Evolutionary conservation across 2,113 vertebrate species (phyloP).

Genomic region (Bos javanicus): DNA sequence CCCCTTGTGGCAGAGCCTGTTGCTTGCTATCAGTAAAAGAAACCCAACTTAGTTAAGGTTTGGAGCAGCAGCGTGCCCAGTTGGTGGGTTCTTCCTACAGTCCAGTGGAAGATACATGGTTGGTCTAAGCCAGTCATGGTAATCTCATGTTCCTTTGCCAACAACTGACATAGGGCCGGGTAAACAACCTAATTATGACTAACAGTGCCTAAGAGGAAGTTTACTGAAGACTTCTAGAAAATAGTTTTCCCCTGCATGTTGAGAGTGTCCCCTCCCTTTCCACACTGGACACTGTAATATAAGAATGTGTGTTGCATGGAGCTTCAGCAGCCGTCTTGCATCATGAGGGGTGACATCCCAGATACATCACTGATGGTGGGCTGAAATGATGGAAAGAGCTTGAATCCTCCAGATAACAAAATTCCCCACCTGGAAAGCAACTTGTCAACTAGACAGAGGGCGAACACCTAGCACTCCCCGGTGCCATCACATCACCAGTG

Average conservation of each 20-base stretch:
- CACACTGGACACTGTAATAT: rapidly evolving
- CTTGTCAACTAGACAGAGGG: neutral
- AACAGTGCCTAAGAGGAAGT: neutral
- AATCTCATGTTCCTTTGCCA: neutral
- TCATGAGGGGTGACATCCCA: neutral
- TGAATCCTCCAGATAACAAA: neutral
- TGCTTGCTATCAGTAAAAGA: neutral
- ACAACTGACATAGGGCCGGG: rapidly evolving
- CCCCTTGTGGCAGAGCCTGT: neutral
- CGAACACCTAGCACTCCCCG: rapidly evolving
- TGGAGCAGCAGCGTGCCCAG: neutral
- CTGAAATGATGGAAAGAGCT: neutral
- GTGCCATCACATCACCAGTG: too few species aligned
- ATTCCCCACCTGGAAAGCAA: too few species aligned
- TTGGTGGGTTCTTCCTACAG: neutral
- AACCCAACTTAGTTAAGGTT: neutral
- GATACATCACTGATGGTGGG: neutral
- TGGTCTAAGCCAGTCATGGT: neutral
- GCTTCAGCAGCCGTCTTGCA: neutral
- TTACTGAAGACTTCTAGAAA: neutral
- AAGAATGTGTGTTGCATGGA: neutral
- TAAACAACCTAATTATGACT: too few species aligned
- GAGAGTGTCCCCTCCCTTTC: neutral
- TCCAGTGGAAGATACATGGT: neutral
- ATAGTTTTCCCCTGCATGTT: neutral